Evolutionary conservation across 30 jellyfish, hydroid and myxozoan genomes (phyloP).

Genomic region (Cassiopea xamachana): DNA sequence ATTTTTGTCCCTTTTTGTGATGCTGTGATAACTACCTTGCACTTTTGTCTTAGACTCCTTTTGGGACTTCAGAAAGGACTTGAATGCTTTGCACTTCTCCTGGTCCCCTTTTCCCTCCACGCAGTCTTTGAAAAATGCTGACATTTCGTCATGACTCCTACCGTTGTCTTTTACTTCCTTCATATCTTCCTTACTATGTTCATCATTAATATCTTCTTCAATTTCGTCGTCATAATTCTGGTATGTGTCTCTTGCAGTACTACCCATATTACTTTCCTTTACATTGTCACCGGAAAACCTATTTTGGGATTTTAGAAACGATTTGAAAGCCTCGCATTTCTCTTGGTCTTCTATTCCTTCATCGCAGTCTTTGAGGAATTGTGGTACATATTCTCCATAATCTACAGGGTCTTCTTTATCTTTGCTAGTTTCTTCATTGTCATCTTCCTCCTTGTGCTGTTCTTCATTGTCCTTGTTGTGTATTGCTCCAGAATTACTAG

Average conservation of each 20-base stretch:
- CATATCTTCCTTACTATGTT: background rate
- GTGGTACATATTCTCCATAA: background rate
- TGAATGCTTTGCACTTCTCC: background rate
- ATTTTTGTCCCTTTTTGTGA: too few species aligned
- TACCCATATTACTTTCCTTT: background rate
- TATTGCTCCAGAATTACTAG: background rate
- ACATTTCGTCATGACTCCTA: background rate
- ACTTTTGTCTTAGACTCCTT: background rate
- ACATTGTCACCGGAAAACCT: background rate
- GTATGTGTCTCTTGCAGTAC: background rate
- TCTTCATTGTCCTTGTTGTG: background rate
- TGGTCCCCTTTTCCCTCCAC: background rate
- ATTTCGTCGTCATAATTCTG: background rate
- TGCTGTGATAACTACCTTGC: too few species aligned
- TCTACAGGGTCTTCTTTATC: background rate
- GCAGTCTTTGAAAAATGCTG: background rate
- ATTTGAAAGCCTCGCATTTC: background rate
- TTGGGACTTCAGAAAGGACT: background rate
- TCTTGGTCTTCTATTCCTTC: constrained; percentile 1
- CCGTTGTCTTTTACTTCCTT: background rate
- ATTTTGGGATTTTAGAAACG: background rate
- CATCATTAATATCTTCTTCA: background rate
- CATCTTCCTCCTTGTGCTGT: background rate
- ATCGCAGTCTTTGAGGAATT: background rate
- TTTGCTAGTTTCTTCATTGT: background rate